A percentile compares a stretch with the other conserved stretches of the same genome.
phyloP scores from a whole-genome alignment of 2,113 vertebrate genomes.

The Pantherophis guttatus region DNA sequence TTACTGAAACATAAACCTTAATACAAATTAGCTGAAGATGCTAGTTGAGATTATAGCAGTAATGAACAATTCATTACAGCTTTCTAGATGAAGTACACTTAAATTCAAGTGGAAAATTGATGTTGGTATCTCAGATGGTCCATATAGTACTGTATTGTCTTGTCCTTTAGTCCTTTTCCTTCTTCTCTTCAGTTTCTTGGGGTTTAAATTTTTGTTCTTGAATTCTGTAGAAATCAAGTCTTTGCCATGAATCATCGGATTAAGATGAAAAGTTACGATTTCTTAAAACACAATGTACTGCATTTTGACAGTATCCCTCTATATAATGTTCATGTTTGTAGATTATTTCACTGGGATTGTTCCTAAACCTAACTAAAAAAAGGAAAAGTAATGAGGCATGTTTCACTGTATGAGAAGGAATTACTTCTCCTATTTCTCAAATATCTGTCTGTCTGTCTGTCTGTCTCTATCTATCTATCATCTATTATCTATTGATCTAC shows the following conservation, averaged over 20 bases:
- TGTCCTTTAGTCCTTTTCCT: background rate
- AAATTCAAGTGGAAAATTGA: too few species aligned
- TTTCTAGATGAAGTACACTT: background rate
- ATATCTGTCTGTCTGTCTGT: too few species aligned
- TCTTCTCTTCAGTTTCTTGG: background rate
- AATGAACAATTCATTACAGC: background rate
- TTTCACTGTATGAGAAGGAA: background rate
- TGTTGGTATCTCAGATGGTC: background rate
- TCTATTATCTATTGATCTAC: too few species aligned
- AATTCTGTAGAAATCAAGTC: background rate
- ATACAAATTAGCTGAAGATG: background rate
- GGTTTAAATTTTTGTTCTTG: background rate
- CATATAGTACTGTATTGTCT: background rate
- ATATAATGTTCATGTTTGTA: background rate
- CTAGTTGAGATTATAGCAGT: background rate
- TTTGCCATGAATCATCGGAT: background rate
- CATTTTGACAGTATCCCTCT: too few species aligned
- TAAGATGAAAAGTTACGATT: background rate
- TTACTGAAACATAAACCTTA: background rate
- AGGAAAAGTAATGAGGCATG: background rate
- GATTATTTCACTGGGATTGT: background rate
- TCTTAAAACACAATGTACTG: background rate
- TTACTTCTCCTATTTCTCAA: background rate
- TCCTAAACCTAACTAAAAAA: background rate
- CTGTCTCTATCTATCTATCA: too few species aligned